phyloP scores from a whole-genome alignment of 92 coral and sea anemone genomes.

The Diadumene lineata region DNA sequence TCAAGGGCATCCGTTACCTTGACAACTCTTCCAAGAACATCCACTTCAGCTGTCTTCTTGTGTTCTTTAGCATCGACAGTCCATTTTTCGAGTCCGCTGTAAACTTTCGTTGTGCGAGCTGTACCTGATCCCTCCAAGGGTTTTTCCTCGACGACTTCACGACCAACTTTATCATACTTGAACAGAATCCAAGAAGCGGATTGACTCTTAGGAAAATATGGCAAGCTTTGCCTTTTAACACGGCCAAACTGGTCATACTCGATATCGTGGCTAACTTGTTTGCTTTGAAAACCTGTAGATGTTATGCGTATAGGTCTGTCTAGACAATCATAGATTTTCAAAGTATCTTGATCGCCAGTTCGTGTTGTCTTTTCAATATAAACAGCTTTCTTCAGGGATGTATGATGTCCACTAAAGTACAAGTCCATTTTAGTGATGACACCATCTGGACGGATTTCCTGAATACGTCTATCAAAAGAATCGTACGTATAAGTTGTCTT shows the following conservation, averaged over 20 bases:
- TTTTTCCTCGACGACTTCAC: conserved; percentile 15
- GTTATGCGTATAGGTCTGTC: conserved; percentile 24
- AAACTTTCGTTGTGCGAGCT: conserved; percentile 3
- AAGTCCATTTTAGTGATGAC: conserved; percentile 20
- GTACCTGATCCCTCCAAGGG: conserved; percentile 21
- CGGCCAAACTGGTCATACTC: conserved; percentile 30
- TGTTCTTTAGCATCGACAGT: conserved; percentile 25
- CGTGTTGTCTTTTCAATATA: conserved; percentile 23
- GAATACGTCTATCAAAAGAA: conserved; percentile 20
- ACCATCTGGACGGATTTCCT: conserved; percentile 24
- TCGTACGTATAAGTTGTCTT: conserved; percentile 28
- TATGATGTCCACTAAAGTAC: conserved; percentile 5
- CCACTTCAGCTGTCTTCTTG: conserved; percentile 19
- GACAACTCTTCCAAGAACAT: conserved; percentile 27
- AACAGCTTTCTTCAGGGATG: conserved; percentile 15
- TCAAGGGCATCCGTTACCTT: conserved; percentile 32
- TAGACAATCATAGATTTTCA: conserved; percentile 24
- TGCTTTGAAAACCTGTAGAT: conserved; percentile 22
- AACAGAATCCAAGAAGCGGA: conserved; percentile 19
- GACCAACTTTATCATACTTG: conserved; percentile 24
- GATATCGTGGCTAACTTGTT: conserved; percentile 14
- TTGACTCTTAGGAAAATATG: conserved; percentile 26
- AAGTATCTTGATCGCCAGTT: conserved; percentile 28
- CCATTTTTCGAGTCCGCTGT: conserved; percentile 20
- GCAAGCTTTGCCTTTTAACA: conserved; percentile 30